Percentiles rank a stretch among this genome's conserved stretches.
phyloP scores from a whole-genome alignment of 2,888 invertebrate species.

The Phyto melanocephala region DNA sequence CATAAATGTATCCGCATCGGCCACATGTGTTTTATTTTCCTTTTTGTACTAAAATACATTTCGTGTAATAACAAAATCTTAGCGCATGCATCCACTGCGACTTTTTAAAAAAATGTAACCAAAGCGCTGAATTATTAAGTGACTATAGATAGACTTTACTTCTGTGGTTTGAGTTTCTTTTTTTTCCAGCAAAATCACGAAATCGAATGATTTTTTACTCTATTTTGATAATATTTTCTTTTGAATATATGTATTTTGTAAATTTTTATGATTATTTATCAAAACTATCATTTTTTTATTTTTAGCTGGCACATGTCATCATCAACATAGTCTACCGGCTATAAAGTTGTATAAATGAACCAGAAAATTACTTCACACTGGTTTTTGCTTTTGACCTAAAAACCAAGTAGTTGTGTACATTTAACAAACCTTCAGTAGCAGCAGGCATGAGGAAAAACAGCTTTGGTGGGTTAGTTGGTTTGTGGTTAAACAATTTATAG shows the following conservation, averaged over 20 bases:
- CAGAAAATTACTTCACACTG: constrained; percentile 60
- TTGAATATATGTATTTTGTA: constrained; percentile 22
- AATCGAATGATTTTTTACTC: too few relatives aligned
- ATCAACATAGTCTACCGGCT: not conserved
- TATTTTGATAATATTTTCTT: constrained; percentile 21
- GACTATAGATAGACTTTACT: too few relatives aligned
- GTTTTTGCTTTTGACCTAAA: constrained; percentile 55
- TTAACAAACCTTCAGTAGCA: not conserved
- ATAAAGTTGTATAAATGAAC: constrained; percentile 48
- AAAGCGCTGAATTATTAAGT: too few relatives aligned
- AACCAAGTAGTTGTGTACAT: constrained; percentile 31
- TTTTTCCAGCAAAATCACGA: too few relatives aligned
- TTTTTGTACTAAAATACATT: too few relatives aligned
- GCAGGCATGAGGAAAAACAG: not conserved
- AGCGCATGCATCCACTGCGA: too few relatives aligned
- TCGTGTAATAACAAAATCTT: too few relatives aligned
- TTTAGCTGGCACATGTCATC: constrained; percentile 24
- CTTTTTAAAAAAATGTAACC: too few relatives aligned
- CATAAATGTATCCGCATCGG: too few relatives aligned
- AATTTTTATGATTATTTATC: constrained; percentile 27
- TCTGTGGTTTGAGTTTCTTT: too few relatives aligned
- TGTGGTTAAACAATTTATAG: constrained; percentile 43
- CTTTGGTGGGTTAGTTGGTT: not conserved
- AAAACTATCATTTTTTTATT: constrained; percentile 20
- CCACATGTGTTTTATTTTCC: too few relatives aligned